Percentiles rank a stretch among this genome's conserved stretches.
Conservation (phyloP, 2,113 vertebrate species). For the Chionis minor region DNA sequence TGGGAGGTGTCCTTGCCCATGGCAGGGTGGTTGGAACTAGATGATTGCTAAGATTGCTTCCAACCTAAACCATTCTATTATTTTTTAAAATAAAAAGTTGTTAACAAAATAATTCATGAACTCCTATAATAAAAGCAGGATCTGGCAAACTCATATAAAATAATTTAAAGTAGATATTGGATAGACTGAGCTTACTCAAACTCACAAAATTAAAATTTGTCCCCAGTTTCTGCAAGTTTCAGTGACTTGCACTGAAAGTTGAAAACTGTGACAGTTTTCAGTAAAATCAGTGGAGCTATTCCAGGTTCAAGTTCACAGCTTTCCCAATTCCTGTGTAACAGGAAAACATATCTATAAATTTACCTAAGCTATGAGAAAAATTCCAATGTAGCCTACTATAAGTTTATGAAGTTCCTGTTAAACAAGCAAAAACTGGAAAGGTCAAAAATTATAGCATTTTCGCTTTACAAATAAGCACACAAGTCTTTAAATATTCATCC, state of each 20-base stretch:
- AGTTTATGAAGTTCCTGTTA: background rate
- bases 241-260: no score
- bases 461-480: background rate
- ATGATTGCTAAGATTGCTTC: no score
- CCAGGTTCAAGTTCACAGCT: background rate
- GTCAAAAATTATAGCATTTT: background rate
- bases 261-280: no score
- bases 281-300: background rate
- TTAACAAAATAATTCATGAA: background rate
- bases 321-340: background rate
- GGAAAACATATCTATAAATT: background rate
- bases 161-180: background rate
- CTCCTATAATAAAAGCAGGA: background rate
- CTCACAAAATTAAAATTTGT: background rate
- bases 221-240: background rate
- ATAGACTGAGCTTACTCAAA: background rate
- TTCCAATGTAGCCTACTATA: background rate
- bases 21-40: no score
- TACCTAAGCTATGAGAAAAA: background rate
- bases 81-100: background rate
- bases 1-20: no score
- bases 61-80: no score
- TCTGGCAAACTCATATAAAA: background rate
- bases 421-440: background rate
- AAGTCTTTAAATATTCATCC: background rate